Percentiles rank a stretch among this genome's conserved stretches.
phyloP scores from a whole-genome alignment of 2,113 vertebrate species.

The Oostethus manadensis region DNA sequence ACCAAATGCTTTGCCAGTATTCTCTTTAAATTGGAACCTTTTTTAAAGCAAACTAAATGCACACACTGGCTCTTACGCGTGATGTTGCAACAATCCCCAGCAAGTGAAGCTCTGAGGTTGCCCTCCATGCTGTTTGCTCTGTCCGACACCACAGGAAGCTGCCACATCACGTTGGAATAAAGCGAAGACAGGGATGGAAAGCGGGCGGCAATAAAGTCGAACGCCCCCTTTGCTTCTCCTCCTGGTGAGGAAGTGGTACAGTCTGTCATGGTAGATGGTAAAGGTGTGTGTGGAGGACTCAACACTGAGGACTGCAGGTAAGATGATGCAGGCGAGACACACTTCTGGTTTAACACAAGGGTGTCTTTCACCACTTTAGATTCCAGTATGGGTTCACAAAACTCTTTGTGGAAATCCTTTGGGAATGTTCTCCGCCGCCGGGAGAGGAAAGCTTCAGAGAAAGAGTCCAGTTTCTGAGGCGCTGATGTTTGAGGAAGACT shows the following conservation, averaged over 20 bases:
- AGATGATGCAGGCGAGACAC: constrained; percentile 25
- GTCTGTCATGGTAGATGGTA: constrained; percentile 26
- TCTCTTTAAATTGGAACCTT: no score
- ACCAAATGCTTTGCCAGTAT: no score
- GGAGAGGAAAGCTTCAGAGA: constrained; percentile 70
- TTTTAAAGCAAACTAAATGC: background rate
- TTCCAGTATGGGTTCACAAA: constrained; percentile 34
- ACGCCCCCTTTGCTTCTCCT: constrained; percentile 11
- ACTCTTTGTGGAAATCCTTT: background rate
- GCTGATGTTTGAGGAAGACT: constrained; percentile 1
- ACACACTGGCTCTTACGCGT: constrained; percentile 35
- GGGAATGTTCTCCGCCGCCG: constrained; percentile 43
- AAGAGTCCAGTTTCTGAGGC: constrained; percentile 75
- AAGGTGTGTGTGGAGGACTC: constrained; percentile 68
- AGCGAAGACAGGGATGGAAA: constrained; percentile 28
- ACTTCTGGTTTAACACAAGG: constrained; percentile 37
- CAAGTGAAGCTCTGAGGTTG: constrained; percentile 34
- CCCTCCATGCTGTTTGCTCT: background rate
- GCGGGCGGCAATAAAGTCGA: constrained; percentile 47
- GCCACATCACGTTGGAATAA: no score
- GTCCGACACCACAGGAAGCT: no score
- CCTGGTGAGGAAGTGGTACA: constrained; percentile 29
- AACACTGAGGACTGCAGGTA: constrained; percentile 62
- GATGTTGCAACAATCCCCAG: constrained; percentile 25
- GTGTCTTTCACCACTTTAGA: constrained; percentile 13